A percentile compares a stretch with the other conserved stretches of the same genome.
phyloP scores from a whole-genome alignment of 2,888 invertebrate species.

The Brachypalpus laphriformis region DNA sequence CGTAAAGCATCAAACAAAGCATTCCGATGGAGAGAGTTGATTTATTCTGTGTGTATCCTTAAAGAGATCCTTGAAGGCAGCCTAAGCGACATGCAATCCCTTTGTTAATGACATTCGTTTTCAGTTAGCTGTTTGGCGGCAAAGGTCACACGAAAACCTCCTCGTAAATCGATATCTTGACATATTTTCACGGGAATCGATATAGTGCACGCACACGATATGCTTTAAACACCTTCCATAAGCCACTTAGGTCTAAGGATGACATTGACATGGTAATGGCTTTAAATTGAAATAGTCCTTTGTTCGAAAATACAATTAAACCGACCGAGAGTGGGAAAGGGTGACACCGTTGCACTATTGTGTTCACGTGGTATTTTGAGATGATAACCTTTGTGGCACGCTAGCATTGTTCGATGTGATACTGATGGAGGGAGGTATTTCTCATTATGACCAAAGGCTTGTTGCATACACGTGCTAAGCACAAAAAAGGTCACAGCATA shows the following conservation, averaged over 20 bases:
- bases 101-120: slow-evolving; percentile 30
- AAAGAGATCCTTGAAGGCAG: slow-evolving; percentile 26
- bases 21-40: background rate
- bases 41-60: background rate
- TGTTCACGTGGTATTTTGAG: slow-evolving; percentile 21
- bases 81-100: slow-evolving; percentile 23
- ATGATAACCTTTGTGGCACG: slow-evolving; percentile 16
- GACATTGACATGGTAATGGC: background rate
- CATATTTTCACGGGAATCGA: background rate
- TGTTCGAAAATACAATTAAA: background rate
- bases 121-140: background rate
- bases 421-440: background rate
- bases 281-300: background rate
- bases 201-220: background rate
- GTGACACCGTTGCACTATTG: background rate
- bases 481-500: slow-evolving; percentile 18
- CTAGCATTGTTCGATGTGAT: background rate
- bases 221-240: background rate
- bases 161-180: slow-evolving; percentile 8
- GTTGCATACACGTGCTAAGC: slow-evolving; percentile 22
- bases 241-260: background rate
- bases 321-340: background rate
- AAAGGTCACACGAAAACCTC: slow-evolving; percentile 26
- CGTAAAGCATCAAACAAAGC: slow-evolving; percentile 23
- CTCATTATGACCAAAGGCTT: slow-evolving; percentile 32